Evolutionary conservation across 2,888 invertebrate genomes (phyloP).

Genomic region (Drosophila monieri): DNA sequence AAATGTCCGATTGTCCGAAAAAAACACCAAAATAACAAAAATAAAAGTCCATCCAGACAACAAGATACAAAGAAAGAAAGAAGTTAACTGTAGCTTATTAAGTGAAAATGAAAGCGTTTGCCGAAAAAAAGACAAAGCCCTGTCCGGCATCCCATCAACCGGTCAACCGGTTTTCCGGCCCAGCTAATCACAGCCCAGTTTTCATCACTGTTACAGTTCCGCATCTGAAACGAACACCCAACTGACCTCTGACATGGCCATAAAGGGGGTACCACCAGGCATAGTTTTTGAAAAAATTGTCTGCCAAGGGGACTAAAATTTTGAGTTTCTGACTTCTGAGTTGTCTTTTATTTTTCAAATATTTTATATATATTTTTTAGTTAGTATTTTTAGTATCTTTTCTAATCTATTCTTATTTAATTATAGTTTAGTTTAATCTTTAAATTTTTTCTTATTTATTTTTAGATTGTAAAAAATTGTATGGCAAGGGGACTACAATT

Average conservation of each 20-base stretch:
- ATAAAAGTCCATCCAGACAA: slow-evolving; percentile 1
- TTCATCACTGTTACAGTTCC: slow-evolving; percentile 35
- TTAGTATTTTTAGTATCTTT: too few relatives aligned
- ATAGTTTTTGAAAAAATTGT: too few relatives aligned
- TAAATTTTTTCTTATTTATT: too few relatives aligned
- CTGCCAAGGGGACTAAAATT: too few relatives aligned
- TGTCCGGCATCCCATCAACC: slow-evolving; percentile 49
- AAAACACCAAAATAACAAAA: slow-evolving; percentile 20
- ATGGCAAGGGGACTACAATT: too few relatives aligned
- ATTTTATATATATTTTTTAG: too few relatives aligned
- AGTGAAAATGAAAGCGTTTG: slow-evolving; percentile 80
- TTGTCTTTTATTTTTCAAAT: too few relatives aligned
- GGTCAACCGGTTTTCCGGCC: slow-evolving; percentile 56
- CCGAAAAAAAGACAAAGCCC: slow-evolving; percentile 59
- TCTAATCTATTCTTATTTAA: too few relatives aligned
- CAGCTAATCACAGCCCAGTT: slow-evolving; percentile 42
- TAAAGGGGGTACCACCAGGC: not conserved
- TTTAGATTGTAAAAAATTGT: too few relatives aligned
- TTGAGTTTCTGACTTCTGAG: too few relatives aligned
- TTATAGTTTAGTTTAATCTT: too few relatives aligned
- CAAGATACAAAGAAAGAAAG: slow-evolving; percentile 51
- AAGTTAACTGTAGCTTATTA: slow-evolving; percentile 78
- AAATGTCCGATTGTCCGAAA: slow-evolving; percentile 41
- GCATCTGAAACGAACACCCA: slow-evolving; percentile 29
- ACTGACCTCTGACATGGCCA: slow-evolving; percentile 24